Evolutionary conservation across 2,113 vertebrate genomes (phyloP).

Genomic region (Coturnix japonica): DNA sequence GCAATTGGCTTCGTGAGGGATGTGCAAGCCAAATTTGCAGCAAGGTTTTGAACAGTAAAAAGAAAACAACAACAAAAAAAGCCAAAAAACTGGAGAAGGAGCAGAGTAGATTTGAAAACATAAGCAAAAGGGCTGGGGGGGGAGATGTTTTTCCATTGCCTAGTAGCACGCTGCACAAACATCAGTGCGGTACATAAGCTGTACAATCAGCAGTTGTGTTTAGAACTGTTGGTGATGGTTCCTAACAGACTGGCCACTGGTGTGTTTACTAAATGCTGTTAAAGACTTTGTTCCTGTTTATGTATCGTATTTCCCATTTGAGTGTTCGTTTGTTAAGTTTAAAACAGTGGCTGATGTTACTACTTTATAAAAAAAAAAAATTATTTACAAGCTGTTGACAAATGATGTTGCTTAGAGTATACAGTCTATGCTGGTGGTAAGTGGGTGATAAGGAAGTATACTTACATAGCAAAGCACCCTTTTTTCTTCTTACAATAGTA

Average conservation of each 20-base stretch:
- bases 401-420: constrained; percentile 8
- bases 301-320: constrained; percentile 43
- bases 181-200: background rate
- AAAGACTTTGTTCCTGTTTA: constrained; percentile 56
- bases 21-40: background rate
- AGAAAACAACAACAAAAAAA: too few species aligned
- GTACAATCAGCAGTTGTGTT: background rate
- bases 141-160: background rate
- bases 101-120: background rate
- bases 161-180: background rate
- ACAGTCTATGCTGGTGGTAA: background rate
- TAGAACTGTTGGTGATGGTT: background rate
- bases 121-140: background rate
- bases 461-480: background rate
- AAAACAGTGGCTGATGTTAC: constrained; percentile 30
- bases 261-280: background rate
- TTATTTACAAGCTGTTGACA: constrained; percentile 65
- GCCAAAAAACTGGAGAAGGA: background rate
- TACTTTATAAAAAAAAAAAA: background rate
- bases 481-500: background rate
- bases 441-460: background rate
- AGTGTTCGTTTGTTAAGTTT: constrained; percentile 70
- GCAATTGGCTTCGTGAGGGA: background rate
- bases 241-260: background rate
- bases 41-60: background rate